Conservation (phyloP, 2,888 invertebrate species). For the Carcina quercana region DNA sequence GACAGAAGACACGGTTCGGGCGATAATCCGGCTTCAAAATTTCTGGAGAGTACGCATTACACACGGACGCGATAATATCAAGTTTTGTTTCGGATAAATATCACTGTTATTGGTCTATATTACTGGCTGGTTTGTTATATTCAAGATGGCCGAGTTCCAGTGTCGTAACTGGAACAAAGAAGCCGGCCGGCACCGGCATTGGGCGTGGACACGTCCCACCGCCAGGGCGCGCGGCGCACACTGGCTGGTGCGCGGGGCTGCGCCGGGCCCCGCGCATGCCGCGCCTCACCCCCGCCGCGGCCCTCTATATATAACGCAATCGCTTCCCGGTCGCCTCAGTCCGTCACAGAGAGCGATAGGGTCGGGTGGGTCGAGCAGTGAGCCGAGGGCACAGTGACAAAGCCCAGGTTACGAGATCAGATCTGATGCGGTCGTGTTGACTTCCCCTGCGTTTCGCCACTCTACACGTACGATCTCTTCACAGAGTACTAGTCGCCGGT, state of each 20-base stretch:
- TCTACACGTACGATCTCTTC: constrained; percentile 64
- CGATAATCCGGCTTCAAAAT: no score
- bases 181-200: constrained; percentile 61
- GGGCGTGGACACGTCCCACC: constrained; percentile 42
- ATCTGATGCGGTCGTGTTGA: constrained; percentile 68
- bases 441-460: constrained; percentile 41
- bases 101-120: no score
- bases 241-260: constrained; percentile 37
- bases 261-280: constrained; percentile 59
- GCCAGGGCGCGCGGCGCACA: constrained; percentile 31
- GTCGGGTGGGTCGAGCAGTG: constrained; percentile 62
- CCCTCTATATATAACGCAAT: constrained; percentile 62
- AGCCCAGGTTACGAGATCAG: constrained; percentile 73
- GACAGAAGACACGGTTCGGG: constrained; percentile 2
- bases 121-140: no score
- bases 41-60: no score
- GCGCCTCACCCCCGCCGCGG: constrained; percentile 50
- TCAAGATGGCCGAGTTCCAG: background rate
- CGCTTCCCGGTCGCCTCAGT: constrained; percentile 59
- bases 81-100: no score
- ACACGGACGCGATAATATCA: constrained; percentile 1
- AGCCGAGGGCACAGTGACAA: constrained; percentile 64
- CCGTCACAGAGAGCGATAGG: constrained; percentile 66
- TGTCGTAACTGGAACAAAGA: constrained; percentile 53
- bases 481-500: constrained; percentile 60